These are phyloP conservation scores for Caranx ignobilis DNA, from an alignment of 2,113 vertebrate genomes.

Conservation along the genomic window DNA sequence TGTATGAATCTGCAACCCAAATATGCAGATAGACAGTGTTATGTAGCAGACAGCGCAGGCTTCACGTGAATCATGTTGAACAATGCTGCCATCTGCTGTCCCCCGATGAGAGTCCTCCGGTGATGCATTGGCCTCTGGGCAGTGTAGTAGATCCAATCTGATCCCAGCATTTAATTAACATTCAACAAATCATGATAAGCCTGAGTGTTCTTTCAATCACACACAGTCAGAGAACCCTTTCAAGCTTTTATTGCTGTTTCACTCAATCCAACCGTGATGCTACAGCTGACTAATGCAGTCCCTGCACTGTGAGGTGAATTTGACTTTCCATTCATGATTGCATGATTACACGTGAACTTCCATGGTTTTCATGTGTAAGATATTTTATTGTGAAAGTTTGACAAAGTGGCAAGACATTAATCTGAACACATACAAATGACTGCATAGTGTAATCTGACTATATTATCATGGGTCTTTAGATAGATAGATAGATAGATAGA, in stretches of 20 bases:
- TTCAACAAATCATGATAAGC: constrained; percentile 13
- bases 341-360: background rate
- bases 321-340: background rate
- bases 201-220: background rate
- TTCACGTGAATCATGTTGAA: constrained; percentile 33
- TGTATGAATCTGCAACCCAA: background rate
- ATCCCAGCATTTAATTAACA: constrained; percentile 12
- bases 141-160: constrained; percentile 21
- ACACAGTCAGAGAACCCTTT: background rate
- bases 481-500: background rate
- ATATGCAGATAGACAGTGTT: background rate
- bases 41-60: background rate
- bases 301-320: background rate
- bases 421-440: too few relatives aligned
- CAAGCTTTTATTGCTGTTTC: background rate
- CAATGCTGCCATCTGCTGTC: constrained; percentile 74
- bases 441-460: too few relatives aligned
- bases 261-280: background rate
- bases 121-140: background rate
- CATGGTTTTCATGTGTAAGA: background rate
- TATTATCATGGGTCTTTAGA: background rate
- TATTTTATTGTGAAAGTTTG: background rate
- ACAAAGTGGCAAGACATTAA: too few relatives aligned
- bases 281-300: constrained; percentile 7
- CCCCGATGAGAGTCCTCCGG: background rate